A percentile compares a stretch with the other conserved stretches of the same genome.
Conservation (phyloP, 2,888 invertebrate genomes). For the Diarsia brunnea region DNA sequence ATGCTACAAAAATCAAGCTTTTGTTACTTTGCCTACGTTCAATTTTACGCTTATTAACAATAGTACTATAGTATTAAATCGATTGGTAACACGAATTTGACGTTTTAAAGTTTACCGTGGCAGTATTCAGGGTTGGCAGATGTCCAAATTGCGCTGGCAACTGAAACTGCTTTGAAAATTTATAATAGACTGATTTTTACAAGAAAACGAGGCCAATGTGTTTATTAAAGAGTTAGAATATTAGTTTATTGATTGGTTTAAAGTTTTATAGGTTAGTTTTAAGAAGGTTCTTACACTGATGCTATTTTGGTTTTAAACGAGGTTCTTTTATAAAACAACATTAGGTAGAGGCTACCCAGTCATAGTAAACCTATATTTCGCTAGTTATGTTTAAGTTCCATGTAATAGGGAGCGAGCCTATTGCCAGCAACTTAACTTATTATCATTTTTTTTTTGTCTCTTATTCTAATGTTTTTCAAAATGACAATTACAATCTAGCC, state of each 20-base stretch:
- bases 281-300: background rate
- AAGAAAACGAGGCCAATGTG: constrained; percentile 68
- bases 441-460: too few species aligned
- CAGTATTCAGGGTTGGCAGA: constrained; percentile 69
- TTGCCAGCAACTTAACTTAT: too few species aligned
- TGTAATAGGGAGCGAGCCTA: too few species aligned
- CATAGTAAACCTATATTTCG: too few species aligned
- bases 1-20: background rate
- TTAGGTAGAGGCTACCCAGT: too few species aligned
- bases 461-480: too few species aligned
- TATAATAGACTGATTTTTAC: constrained; percentile 67
- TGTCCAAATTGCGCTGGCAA: constrained; percentile 65
- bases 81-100: constrained; percentile 55
- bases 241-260: constrained; percentile 31
- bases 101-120: constrained; percentile 56
- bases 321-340: background rate
- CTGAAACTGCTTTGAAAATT: constrained; percentile 68
- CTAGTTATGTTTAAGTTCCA: too few species aligned
- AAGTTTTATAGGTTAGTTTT: background rate
- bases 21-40: background rate
- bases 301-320: background rate
- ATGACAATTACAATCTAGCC: too few species aligned
- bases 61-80: constrained; percentile 57
- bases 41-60: constrained; percentile 57
- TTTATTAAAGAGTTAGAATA: constrained; percentile 46